Conservation (phyloP, 2,888 invertebrate species). For the Pogonocherus hispidulus region DNA sequence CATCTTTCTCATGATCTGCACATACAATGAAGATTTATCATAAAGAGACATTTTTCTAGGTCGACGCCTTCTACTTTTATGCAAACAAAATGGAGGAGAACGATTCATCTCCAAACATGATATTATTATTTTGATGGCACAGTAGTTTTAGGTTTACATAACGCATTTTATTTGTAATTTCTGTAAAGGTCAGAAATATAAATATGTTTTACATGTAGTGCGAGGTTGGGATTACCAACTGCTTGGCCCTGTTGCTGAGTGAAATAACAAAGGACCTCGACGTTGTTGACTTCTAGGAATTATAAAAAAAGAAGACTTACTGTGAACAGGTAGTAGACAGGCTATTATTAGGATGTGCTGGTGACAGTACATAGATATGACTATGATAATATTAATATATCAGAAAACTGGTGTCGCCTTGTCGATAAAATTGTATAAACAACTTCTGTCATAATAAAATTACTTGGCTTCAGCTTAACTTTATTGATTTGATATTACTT, state of each 20-base stretch:
- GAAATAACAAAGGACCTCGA: background rate
- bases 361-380: too few relatives aligned
- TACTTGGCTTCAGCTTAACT: too few relatives aligned
- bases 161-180: conserved; percentile 3
- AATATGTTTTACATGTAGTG: conserved; percentile 3
- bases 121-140: background rate
- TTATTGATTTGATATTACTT: too few relatives aligned
- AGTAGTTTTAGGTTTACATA: background rate
- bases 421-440: too few relatives aligned
- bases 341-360: background rate
- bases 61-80: background rate
- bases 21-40: background rate
- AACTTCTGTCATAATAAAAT: too few relatives aligned
- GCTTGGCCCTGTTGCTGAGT: background rate
- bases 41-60: background rate
- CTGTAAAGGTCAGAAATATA: background rate
- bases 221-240: conserved; percentile 1
- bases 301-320: background rate
- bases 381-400: too few relatives aligned
- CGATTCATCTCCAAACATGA: conserved; percentile 1
- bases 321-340: conserved; percentile 1
- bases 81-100: conserved; percentile 1
- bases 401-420: too few relatives aligned
- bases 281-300: background rate
- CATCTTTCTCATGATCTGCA: background rate